A percentile compares a stretch with the other conserved stretches of the same genome.
phyloP scores from a whole-genome alignment of 2,113 vertebrate species.

The Lampris megalopsis region DNA sequence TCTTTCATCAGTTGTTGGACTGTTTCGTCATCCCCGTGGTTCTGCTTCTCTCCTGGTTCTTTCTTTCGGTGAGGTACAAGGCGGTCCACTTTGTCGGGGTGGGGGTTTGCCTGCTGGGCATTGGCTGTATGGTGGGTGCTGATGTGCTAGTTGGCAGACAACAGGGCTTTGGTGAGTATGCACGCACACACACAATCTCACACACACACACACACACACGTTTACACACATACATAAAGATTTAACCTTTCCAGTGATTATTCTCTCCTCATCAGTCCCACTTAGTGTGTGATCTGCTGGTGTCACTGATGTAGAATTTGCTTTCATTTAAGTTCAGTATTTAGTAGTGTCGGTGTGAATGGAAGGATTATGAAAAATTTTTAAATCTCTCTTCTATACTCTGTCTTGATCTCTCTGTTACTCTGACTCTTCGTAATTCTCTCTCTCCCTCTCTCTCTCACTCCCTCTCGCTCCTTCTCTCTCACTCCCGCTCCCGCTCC shows the following conservation, averaged over 20 bases:
- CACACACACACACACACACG: background rate
- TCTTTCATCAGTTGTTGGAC: slow-evolving; percentile 87
- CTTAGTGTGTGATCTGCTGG: no score
- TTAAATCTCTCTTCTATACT: no score
- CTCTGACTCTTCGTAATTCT: no score
- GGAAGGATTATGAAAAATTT: no score
- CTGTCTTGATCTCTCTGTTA: no score
- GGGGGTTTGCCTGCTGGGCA: slow-evolving; percentile 92
- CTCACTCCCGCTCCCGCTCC: no score
- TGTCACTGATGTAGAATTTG: no score
- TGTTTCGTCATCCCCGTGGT: slow-evolving; percentile 96
- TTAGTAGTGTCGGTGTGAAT: no score
- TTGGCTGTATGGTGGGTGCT: slow-evolving; percentile 95
- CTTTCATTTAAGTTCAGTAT: background rate
- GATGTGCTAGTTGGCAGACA: slow-evolving; percentile 92
- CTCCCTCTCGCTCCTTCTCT: no score
- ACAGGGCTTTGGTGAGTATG: slow-evolving; percentile 89
- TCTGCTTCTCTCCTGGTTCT: slow-evolving; percentile 96
- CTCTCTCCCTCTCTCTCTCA: no score
- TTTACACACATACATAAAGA: background rate
- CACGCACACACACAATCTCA: background rate
- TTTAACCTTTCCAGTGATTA: background rate
- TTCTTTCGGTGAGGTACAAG: slow-evolving; percentile 95
- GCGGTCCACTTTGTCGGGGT: slow-evolving; percentile 91
- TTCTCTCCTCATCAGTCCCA: no score